Conservation (phyloP, 1,140 invertebrate genomes). For the Ctenoplectra terminalis region DNA sequence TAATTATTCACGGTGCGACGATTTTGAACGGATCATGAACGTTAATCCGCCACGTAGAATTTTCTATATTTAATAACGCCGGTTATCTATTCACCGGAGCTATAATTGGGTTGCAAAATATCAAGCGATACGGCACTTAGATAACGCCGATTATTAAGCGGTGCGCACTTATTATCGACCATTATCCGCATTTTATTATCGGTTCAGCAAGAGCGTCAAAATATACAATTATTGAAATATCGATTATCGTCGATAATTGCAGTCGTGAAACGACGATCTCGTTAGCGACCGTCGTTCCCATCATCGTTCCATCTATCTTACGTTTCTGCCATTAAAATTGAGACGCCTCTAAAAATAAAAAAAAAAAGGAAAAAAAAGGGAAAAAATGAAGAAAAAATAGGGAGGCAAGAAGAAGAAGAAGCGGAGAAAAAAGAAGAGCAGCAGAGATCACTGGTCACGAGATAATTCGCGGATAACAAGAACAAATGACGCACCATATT, state of each 20-base stretch:
- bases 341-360: neutral
- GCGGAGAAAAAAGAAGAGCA: neutral
- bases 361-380: too few relatives aligned
- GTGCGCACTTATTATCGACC: conserved; percentile 23
- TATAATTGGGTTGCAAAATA: conserved; percentile 28
- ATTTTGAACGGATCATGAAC: neutral
- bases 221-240: conserved; percentile 55
- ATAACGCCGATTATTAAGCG: neutral
- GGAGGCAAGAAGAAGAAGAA: neutral
- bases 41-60: neutral
- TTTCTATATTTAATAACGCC: neutral
- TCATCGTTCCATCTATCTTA: conserved; percentile 56
- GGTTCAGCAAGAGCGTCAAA: conserved; percentile 28
- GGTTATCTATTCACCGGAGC: neutral
- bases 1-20: conserved; percentile 5
- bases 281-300: conserved; percentile 65
- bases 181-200: conserved; percentile 38
- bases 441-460: neutral
- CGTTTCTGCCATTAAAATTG: conserved; percentile 67
- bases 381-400: neutral
- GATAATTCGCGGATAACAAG: conserved; percentile 41
- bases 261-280: conserved; percentile 69
- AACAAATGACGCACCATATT: conserved; percentile 30
- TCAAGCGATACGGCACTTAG: neutral
- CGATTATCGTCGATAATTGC: conserved; percentile 71